A percentile compares a stretch with the other conserved stretches of the same genome.
Conservation (phyloP, 2,113 vertebrate genomes). For the Sisor rabdophorus region DNA sequence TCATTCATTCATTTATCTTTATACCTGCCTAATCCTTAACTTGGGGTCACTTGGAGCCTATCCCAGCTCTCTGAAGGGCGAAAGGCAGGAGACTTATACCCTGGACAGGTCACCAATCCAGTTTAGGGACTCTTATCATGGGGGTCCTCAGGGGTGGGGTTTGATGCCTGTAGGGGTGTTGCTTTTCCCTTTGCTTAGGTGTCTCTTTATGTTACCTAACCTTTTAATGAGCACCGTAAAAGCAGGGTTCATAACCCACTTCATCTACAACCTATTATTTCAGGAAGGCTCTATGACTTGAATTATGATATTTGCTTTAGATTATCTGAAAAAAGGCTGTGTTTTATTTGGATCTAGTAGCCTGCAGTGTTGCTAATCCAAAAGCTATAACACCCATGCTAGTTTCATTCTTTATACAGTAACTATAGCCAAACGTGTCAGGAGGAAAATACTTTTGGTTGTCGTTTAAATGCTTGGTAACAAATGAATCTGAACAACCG, state of each 20-base stretch:
- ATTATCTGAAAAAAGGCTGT: constrained; percentile 17
- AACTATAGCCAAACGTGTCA: neutral
- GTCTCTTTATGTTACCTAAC: too few species aligned
- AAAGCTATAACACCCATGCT: neutral
- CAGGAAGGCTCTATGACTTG: constrained; percentile 8
- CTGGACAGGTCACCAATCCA: too few species aligned
- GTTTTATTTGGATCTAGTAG: constrained; percentile 6
- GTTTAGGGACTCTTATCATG: too few species aligned
- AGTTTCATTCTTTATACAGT: neutral
- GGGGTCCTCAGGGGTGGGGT: too few species aligned
- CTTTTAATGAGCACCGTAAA: too few species aligned
- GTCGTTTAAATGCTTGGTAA: constrained; percentile 7
- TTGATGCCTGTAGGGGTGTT: too few species aligned
- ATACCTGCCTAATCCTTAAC: too few species aligned
- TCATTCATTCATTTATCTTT: too few species aligned
- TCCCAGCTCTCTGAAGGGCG: too few species aligned
- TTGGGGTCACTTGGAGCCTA: too few species aligned
- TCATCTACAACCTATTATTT: constrained; percentile 12
- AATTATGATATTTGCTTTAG: constrained; percentile 4
- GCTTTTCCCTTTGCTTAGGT: too few species aligned
- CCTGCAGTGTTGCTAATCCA: neutral
- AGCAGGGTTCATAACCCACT: neutral
- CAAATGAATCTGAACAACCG: constrained; percentile 8
- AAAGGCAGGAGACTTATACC: too few species aligned
- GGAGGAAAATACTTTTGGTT: constrained; percentile 21